Evolutionary conservation across 2,113 vertebrate genomes (phyloP).

Genomic region (Stercorarius parasiticus): DNA sequence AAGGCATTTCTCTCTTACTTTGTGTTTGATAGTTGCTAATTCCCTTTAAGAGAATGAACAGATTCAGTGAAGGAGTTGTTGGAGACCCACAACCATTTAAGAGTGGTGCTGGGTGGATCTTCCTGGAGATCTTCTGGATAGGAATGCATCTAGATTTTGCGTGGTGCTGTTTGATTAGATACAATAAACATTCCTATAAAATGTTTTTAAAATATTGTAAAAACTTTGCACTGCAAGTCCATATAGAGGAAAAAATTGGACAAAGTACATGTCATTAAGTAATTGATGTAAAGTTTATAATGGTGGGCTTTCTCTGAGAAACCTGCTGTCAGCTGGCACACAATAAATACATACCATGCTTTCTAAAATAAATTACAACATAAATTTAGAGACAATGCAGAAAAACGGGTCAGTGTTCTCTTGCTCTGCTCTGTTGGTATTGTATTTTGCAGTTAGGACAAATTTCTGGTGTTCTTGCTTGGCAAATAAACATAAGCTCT

Average conservation of each 20-base stretch:
- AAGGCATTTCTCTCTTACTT: not conserved
- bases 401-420: not conserved
- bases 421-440: not conserved
- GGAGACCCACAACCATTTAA: not conserved
- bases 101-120: not conserved
- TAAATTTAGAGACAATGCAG: conserved; percentile 35
- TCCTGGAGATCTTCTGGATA: not conserved
- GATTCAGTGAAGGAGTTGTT: not conserved
- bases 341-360: not conserved
- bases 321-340: conserved; percentile 3
- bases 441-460: conserved; percentile 1
- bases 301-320: not conserved
- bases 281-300: not conserved
- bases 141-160: not conserved
- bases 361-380: not conserved
- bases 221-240: not conserved
- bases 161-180: not conserved
- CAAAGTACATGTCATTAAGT: not conserved
- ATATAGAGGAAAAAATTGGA: not conserved
- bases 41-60: not conserved
- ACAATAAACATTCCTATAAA: not conserved
- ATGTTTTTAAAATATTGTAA: not conserved
- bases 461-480: not conserved
- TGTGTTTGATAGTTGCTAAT: not conserved
- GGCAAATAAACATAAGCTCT: not conserved